Conservation (phyloP, 2,797 vertebrate species). For the Neosilurus hyrtlii region DNA sequence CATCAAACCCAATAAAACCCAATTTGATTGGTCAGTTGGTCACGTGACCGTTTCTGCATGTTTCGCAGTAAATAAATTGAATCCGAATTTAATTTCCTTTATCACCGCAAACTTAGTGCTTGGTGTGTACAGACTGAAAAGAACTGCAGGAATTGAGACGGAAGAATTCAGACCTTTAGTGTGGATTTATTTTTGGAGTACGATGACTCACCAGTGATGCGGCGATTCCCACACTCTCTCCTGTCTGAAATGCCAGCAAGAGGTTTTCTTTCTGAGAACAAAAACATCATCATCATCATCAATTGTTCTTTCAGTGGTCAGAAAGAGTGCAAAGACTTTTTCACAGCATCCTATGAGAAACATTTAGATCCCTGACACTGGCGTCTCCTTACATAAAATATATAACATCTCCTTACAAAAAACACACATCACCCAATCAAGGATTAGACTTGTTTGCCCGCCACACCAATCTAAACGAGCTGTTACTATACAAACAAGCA, state of each 20-base stretch:
- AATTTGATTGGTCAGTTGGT: too few species aligned
- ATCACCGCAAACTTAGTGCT: too few species aligned
- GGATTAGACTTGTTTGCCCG: not conserved
- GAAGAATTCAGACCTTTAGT: too few species aligned
- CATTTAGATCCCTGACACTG: not conserved
- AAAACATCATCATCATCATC: slow-evolving; percentile 25
- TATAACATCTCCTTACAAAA: not conserved
- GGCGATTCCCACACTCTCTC: slow-evolving; percentile 72
- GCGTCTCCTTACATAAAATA: not conserved
- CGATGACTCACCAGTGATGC: slow-evolving; percentile 69
- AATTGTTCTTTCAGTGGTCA: too few species aligned
- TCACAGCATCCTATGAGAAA: too few species aligned
- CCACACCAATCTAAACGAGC: not conserved
- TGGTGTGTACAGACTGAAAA: too few species aligned
- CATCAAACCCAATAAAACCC: too few species aligned
- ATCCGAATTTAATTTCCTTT: too few species aligned
- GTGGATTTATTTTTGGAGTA: not conserved
- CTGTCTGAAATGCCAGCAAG: slow-evolving; percentile 76
- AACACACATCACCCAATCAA: not conserved
- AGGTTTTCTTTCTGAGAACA: slow-evolving; percentile 75
- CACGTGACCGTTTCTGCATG: too few species aligned
- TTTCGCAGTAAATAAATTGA: too few species aligned
- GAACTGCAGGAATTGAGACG: too few species aligned
- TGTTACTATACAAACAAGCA: not conserved
- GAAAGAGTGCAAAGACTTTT: too few species aligned